Evolutionary conservation across 2,888 invertebrate genomes (phyloP), one percentile per base, ranked within the genome.

Genomic region (Sinodicranocentrus sp.): DNA sequence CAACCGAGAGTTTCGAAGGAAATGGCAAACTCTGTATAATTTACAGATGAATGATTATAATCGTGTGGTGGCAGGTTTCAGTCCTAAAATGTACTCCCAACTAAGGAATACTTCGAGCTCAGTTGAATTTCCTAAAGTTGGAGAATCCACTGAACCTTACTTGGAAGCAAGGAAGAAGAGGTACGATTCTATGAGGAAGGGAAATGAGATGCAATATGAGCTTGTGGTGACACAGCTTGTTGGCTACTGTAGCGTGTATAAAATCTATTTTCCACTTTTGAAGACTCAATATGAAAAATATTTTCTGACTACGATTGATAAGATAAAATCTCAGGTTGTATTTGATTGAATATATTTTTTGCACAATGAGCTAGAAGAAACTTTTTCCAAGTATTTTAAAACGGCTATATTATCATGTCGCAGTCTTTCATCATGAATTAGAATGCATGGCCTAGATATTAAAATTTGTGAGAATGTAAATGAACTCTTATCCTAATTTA

Each of bases 221-320:
- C 59, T 59, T 2, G 39, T 13, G n/a, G 54, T 82, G 17, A 59
- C 57, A 25, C 82, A 82, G 57, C 28, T 76, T 23, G 82, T 76
- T 1, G 82, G 76, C 21, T 28, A 39, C 33, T 82, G 82, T 26
- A 61, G 70, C 17, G 59, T 76, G 19, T 82, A 76, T 21, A 73
- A 82, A 71, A 48, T 76, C 0, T 26, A 61, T 25, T 75, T 75
- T 57, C 57, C 72, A 15, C 21, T 75, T 1, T 75, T 75, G 8
- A 61, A 25, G 44, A n/a, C 39, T 21, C 6, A 54, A 6, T 48
- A 43, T 54, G 21, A 59, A 13, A 26, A 15, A 0, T 75, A 59
- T 48, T 61, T 75, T 57, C 44, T 54, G 59, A 39, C 19, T 28
- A 23, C 15, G 17, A 71, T 73, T 26, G 17, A 44, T 33, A 48